A percentile compares a stretch with the other conserved stretches of the same genome.
phyloP scores from a whole-genome alignment of 2,113 vertebrate species.

The Hypocryptadius cinnamomeus region DNA sequence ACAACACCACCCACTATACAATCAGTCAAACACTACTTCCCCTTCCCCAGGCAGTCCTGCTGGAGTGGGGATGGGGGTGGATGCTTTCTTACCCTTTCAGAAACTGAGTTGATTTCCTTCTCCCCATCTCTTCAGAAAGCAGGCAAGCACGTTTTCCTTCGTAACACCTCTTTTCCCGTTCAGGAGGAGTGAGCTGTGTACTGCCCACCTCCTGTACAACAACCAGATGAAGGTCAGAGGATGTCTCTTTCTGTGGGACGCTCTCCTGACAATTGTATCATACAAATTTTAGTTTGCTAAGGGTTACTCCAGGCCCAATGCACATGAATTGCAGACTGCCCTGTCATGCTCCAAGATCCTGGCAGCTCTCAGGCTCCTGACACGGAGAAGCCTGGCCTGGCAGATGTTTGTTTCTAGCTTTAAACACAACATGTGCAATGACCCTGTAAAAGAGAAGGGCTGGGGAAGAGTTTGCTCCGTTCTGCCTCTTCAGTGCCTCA shows the following conservation, averaged over 20 bases:
- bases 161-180: not conserved
- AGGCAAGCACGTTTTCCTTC: not conserved
- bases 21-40: not conserved
- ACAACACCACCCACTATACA: not conserved
- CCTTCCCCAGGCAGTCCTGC: not conserved
- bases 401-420: not conserved
- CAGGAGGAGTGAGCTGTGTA: not conserved
- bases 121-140: not conserved
- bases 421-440: not conserved
- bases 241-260: not conserved
- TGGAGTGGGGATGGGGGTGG: accelerated
- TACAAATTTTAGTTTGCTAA: not conserved
- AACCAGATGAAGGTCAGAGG: not conserved
- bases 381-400: not conserved
- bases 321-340: not conserved
- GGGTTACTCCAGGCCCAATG: not conserved
- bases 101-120: not conserved
- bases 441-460: not conserved
- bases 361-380: not conserved
- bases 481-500: not conserved
- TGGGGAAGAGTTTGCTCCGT: not conserved
- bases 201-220: accelerated
- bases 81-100: not conserved
- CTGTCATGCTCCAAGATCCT: not conserved
- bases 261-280: not conserved